phyloP scores from a whole-genome alignment of 2,888 invertebrate species.

The Oscheius sp. region DNA sequence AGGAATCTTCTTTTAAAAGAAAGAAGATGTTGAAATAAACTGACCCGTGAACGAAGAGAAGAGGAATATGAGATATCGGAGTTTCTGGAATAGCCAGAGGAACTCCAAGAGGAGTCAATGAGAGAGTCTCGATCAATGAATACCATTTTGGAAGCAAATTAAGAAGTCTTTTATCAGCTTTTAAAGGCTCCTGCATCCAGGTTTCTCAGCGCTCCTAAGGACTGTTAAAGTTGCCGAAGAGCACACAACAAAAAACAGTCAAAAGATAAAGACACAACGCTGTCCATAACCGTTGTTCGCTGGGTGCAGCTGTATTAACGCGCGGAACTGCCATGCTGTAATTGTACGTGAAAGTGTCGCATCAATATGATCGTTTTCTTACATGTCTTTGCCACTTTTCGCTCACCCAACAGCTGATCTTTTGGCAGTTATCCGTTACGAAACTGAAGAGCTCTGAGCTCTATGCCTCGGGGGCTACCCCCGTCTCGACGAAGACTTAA shows the following conservation, averaged over 20 bases:
- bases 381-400: neutral
- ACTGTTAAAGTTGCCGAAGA: neutral
- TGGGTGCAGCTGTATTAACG: neutral
- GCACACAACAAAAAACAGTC: neutral
- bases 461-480: neutral
- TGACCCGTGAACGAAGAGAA: slow-evolving; percentile 2
- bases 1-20: too few species aligned
- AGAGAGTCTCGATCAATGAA: slow-evolving; percentile 4
- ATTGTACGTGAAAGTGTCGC: slow-evolving; percentile 20
- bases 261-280: slow-evolving; percentile 1
- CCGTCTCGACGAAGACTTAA: neutral
- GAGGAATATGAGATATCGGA: neutral
- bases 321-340: slow-evolving; percentile 23
- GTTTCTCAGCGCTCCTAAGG: neutral
- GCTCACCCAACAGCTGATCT: slow-evolving; percentile 2
- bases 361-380: slow-evolving; percentile 6
- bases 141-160: neutral
- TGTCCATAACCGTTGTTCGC: slow-evolving; percentile 7
- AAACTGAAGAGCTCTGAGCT: slow-evolving; percentile 9
- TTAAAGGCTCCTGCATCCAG: neutral
- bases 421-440: neutral
- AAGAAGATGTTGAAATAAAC: neutral
- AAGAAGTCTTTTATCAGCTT: neutral
- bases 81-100: too few species aligned
- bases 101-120: neutral